These are phyloP conservation scores for Cosmia pyralina DNA, from an alignment of 2,888 invertebrate species.

Conservation along the genomic window DNA sequence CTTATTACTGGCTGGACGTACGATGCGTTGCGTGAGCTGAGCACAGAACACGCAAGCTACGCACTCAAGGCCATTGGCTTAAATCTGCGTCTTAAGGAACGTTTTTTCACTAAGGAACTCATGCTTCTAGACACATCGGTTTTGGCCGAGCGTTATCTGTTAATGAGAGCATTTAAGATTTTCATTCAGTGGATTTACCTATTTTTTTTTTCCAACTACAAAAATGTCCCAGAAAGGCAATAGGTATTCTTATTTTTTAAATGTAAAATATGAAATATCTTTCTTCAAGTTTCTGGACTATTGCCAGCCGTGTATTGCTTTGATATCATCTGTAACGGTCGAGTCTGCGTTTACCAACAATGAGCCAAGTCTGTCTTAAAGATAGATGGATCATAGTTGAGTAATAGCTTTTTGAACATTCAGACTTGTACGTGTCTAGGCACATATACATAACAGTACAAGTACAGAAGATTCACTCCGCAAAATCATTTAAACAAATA, in stretches of 20 bases:
- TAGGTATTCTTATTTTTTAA: neutral
- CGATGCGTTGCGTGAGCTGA: no score
- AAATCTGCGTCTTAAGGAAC: no score
- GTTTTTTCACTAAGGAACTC: neutral
- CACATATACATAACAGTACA: no score
- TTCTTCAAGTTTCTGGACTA: conserved; percentile 20
- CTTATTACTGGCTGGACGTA: no score
- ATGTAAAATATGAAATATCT: conserved; percentile 5
- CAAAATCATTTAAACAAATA: no score
- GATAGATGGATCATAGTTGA: conserved; percentile 30
- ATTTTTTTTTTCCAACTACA: no score
- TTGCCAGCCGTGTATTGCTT: conserved; percentile 41
- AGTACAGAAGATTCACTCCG: no score
- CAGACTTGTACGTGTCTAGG: neutral
- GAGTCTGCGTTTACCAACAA: conserved; percentile 28
- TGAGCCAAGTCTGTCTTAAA: conserved; percentile 22
- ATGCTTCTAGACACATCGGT: no score
- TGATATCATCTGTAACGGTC: conserved; percentile 32
- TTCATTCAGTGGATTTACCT: neutral
- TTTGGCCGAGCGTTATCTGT: neutral
- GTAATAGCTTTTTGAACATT: conserved; percentile 28
- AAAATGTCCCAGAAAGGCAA: no score
- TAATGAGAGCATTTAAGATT: neutral
- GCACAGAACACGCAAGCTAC: no score
- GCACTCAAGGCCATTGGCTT: no score